Evolutionary conservation across 1,140 invertebrate genomes (phyloP).

Genomic region (Caenorhabditis briggsae): DNA sequence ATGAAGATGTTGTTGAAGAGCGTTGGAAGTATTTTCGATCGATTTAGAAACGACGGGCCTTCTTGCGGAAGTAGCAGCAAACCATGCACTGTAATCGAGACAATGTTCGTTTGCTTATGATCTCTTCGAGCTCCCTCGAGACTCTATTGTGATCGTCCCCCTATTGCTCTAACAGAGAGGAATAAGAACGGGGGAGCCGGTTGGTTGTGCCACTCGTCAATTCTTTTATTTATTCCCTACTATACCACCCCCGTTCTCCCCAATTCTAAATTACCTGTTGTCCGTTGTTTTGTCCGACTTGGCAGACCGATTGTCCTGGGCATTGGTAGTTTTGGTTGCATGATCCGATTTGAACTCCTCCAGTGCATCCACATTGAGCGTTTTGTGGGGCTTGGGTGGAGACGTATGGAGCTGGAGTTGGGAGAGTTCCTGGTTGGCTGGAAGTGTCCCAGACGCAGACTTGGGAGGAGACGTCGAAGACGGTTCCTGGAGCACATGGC

Average conservation of each 20-base stretch:
- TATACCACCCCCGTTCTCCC: neutral
- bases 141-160: conserved; percentile 35
- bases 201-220: neutral
- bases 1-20: neutral
- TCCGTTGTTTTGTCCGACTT: conserved; percentile 69
- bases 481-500: conserved; percentile 76
- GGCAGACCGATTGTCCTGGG: conserved; percentile 75
- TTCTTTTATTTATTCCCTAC: neutral
- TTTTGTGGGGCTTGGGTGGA: conserved; percentile 65
- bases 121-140: conserved; percentile 20
- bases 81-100: conserved; percentile 69
- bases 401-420: conserved; percentile 68
- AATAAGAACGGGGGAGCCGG: conserved; percentile 10
- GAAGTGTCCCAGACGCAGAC: conserved; percentile 74
- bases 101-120: conserved; percentile 50
- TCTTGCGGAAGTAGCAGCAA: conserved; percentile 73
- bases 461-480: conserved; percentile 73
- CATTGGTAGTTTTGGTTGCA: conserved; percentile 76
- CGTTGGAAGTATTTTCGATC: conserved; percentile 28
- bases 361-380: conserved; percentile 69
- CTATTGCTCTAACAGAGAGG: conserved; percentile 3
- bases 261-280: conserved; percentile 59
- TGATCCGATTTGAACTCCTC: conserved; percentile 75
- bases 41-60: conserved; percentile 59
- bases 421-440: conserved; percentile 64